Base-by-base conservation (phyloP, 2,888 invertebrate species). In the Pediacus dermestoides region DNA sequence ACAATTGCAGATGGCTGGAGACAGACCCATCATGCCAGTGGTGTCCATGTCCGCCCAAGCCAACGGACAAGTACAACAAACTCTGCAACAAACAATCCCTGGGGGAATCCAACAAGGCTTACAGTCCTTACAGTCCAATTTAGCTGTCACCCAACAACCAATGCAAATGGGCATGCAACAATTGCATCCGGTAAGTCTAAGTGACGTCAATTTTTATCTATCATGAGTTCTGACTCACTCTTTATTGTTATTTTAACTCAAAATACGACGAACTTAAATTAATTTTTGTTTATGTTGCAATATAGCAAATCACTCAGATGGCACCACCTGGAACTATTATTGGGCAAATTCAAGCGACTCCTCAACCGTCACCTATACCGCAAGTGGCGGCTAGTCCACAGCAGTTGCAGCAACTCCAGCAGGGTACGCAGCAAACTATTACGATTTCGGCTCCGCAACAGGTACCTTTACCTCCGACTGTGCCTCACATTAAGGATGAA, bases 1-100 rank as follows among this genome's bases (percentile, higher is more conserved):
- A 43, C 66, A 66, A 43, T 55, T 68, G 15, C 70, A 70, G 48
- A 67, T 69, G 48, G 64, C 68, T 42, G 70, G 71, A 11, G 74
- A 75, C 26, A 73, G 78, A 38, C 76, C 76, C 0, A 74, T 79
- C 1, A 72, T 82, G 73, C 82, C 82, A 0, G 82, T 82, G 0
- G 81, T 82, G 0, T 81, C 82, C 0, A 80, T 82, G 68, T 64
- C 70, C 2, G 67, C 66, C 64, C 62, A 74, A 1, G 74, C 74
- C 37, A 64, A 72, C 1, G 57, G 74, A 27, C 73, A 74, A 1
- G 66, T 73, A 10, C 72, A 78, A 63, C 77, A 77, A 15, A 75
- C 76, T 49, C 71, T 74, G 3, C 73, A 77, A 39, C 72, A 75
- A 8, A 3, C 28, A 14, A 60, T 73, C 0, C 53, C 73, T 0